A percentile compares a stretch with the other conserved stretches of the same genome.
Evolutionary conservation across 2,888 invertebrate species (phyloP).

Genomic region (Slavum lentiscoides): DNA sequence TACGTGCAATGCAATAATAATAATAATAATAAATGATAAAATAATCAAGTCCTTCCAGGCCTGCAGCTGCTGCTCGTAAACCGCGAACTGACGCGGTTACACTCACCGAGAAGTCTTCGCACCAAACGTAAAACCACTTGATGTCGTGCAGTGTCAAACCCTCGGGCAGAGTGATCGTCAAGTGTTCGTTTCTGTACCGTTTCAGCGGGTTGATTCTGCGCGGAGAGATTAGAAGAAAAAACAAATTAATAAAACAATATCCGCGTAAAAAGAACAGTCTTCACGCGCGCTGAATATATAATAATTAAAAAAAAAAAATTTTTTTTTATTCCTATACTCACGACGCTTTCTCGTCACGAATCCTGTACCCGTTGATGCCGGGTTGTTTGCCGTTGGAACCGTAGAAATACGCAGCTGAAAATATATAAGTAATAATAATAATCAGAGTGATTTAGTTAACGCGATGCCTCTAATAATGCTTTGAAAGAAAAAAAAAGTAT

Average conservation of each 20-base stretch:
- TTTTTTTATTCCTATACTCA: slow-evolving; percentile 28
- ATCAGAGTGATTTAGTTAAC: too few species aligned
- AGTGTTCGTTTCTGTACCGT: slow-evolving; percentile 77
- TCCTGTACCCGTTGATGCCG: slow-evolving; percentile 70
- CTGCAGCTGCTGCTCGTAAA: too few species aligned
- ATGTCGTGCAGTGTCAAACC: slow-evolving; percentile 81
- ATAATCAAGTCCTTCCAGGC: too few species aligned
- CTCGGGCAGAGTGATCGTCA: slow-evolving; percentile 84
- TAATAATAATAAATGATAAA: too few species aligned
- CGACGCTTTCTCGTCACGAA: slow-evolving; percentile 74
- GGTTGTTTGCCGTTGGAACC: slow-evolving; percentile 75
- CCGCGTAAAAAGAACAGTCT: neutral
- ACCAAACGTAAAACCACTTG: slow-evolving; percentile 90
- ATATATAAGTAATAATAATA: neutral
- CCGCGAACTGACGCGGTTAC: neutral
- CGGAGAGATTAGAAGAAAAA: slow-evolving; percentile 51
- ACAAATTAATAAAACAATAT: slow-evolving; percentile 4
- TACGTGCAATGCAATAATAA: too few species aligned
- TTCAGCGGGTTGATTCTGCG: slow-evolving; percentile 72
- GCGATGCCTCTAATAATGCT: too few species aligned
- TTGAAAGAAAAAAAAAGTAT: too few species aligned
- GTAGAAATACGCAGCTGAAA: slow-evolving; percentile 86
- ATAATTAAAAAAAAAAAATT: too few species aligned
- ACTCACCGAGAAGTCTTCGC: slow-evolving; percentile 84
- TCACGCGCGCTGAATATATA: neutral